A percentile compares a stretch with the other conserved stretches of the same genome.
Conservation (phyloP, 2,797 vertebrate genomes). For the Kryptolebias ocellatus region DNA sequence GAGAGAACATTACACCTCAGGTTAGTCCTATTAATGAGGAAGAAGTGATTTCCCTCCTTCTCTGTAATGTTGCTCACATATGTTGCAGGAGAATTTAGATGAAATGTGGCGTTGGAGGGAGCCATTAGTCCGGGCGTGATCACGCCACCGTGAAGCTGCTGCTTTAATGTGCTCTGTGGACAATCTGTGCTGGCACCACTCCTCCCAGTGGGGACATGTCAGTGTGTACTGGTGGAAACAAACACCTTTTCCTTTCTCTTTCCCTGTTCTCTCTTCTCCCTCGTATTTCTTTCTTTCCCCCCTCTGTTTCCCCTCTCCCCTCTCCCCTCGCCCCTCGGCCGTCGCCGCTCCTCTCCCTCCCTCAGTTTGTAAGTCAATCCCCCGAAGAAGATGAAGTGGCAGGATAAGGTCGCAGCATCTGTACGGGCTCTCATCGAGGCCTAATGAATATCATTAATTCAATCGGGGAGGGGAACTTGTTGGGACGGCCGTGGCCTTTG, state of each 20-base stretch:
- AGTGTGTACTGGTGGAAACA: constrained; percentile 40
- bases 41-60: constrained; percentile 51
- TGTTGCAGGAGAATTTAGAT: constrained; percentile 70
- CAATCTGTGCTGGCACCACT: constrained; percentile 47
- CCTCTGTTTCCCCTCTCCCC: constrained; percentile 21
- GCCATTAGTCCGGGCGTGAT: constrained; percentile 60
- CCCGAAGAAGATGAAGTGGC: constrained; percentile 69
- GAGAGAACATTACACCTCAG: constrained; percentile 65
- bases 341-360: constrained; percentile 22
- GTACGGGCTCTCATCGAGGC: constrained; percentile 71
- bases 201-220: constrained; percentile 52
- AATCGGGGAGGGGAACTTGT: constrained; percentile 69
- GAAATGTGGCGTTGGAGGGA: constrained; percentile 61
- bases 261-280: constrained; percentile 39
- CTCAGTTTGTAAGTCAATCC: constrained; percentile 52
- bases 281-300: constrained; percentile 23
- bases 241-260: constrained; percentile 43
- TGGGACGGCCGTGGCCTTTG: constrained; percentile 75
- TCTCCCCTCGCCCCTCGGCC: constrained; percentile 25
- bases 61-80: constrained; percentile 69
- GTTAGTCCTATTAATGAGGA: constrained; percentile 72
- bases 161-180: constrained; percentile 64
- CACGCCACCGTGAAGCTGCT: constrained; percentile 54
- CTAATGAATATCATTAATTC: constrained; percentile 84
- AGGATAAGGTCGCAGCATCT: constrained; percentile 76